These are phyloP conservation scores for Champsocephalus gunnari DNA, from an alignment of 2,797 vertebrate genomes.

Conservation along the genomic window DNA sequence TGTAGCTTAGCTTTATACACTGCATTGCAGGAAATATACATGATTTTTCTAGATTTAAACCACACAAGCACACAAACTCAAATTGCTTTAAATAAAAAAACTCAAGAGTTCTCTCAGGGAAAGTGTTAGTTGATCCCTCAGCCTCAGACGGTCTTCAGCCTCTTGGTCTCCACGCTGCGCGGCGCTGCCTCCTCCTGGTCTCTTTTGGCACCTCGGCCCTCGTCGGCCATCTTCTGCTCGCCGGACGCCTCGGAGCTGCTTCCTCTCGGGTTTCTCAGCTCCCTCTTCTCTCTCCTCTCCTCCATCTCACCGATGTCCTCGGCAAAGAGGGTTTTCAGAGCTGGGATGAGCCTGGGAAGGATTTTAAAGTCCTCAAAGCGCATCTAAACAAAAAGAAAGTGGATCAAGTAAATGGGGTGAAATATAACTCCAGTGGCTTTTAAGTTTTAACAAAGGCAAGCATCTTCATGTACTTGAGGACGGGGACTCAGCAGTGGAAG, in stretches of 20 bases:
- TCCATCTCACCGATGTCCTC: slow-evolving; percentile 93
- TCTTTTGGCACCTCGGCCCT: slow-evolving; percentile 71
- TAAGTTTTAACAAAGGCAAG: no score
- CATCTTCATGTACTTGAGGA: no score
- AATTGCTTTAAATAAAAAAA: slow-evolving; percentile 57
- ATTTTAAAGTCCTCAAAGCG: slow-evolving; percentile 84
- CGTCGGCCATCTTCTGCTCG: not conserved
- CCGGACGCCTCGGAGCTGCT: slow-evolving; percentile 8
- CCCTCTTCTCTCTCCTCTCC: slow-evolving; percentile 88
- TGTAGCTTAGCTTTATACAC: slow-evolving; percentile 16
- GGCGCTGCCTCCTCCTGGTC: slow-evolving; percentile 60
- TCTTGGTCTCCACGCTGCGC: slow-evolving; percentile 74
- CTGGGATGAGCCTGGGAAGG: slow-evolving; percentile 86
- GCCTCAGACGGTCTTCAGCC: slow-evolving; percentile 82
- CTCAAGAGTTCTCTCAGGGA: not conserved
- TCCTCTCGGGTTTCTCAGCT: slow-evolving; percentile 78
- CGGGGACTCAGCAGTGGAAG: no score
- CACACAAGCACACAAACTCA: slow-evolving; percentile 42
- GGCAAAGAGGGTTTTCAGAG: slow-evolving; percentile 92
- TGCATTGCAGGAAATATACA: slow-evolving; percentile 12
- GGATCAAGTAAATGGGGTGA: no score
- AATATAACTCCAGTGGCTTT: no score
- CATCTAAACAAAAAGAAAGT: slow-evolving; percentile 78
- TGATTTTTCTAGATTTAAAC: slow-evolving; percentile 8
- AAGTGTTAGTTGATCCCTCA: not conserved